A percentile compares a stretch with the other conserved stretches of the same genome.
Conservation (phyloP, 1,140 invertebrate species). For the Cephus cinctus region DNA sequence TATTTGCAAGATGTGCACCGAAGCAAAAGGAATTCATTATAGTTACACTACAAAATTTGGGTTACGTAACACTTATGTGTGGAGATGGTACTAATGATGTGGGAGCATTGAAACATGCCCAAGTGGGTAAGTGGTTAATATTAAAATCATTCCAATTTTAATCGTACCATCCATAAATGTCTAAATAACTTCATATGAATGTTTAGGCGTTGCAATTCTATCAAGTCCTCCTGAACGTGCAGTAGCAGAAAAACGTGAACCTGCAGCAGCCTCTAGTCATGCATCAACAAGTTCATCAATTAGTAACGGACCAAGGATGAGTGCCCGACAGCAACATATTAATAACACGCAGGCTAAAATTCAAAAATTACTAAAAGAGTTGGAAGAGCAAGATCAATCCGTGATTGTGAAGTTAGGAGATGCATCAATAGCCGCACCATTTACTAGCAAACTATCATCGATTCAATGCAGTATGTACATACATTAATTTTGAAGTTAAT, state of each 20-base stretch:
- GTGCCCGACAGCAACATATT: constrained; percentile 40
- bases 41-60: constrained; percentile 82
- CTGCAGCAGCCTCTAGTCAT: constrained; percentile 18
- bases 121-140: constrained; percentile 70
- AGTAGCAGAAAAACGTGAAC: constrained; percentile 42
- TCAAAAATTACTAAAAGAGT: constrained; percentile 80
- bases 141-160: not conserved
- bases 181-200: constrained; percentile 13
- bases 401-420: constrained; percentile 94
- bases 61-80: constrained; percentile 95
- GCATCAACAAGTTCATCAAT: constrained; percentile 30
- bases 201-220: constrained; percentile 82
- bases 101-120: constrained; percentile 98
- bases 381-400: constrained; percentile 88
- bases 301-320: constrained; percentile 31
- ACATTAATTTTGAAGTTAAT: not conserved
- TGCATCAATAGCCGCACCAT: constrained; percentile 98
- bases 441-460: constrained; percentile 96
- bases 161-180: constrained; percentile 2
- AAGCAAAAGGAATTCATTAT: constrained; percentile 98
- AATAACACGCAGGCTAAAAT: constrained; percentile 59
- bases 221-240: constrained; percentile 77
- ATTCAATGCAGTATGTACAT: constrained; percentile 86
- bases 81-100: constrained; percentile 99
- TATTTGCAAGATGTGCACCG: constrained; percentile 92